phyloP scores from a whole-genome alignment of 2,888 invertebrate species.

The Leuctra nigra region DNA sequence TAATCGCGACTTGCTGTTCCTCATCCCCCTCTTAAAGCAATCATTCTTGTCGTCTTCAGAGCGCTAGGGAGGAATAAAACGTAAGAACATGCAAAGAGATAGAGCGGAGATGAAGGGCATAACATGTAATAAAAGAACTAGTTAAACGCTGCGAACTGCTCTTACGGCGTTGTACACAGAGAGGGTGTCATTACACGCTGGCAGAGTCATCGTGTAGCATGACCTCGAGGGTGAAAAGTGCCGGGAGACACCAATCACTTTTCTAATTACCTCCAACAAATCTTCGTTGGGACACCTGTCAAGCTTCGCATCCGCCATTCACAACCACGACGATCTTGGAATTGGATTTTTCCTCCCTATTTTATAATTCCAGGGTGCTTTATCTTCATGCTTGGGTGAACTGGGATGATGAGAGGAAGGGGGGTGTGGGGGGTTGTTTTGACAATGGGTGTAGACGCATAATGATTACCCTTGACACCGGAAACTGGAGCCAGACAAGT shows the following conservation, averaged over 20 bases:
- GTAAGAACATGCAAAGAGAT: conserved; percentile 3
- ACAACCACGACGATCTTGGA: conserved; percentile 36
- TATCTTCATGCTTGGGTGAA: conserved; percentile 5
- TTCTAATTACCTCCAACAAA: conserved; percentile 43
- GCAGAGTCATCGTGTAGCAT: no score
- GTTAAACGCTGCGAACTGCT: not conserved
- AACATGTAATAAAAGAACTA: not conserved
- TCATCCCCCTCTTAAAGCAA: not conserved
- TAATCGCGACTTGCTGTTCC: conserved; percentile 4
- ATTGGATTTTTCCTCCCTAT: conserved; percentile 38
- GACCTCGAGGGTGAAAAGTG: no score
- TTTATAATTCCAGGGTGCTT: conserved; percentile 18
- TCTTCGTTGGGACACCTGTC: conserved; percentile 41
- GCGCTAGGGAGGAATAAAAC: conserved; percentile 9
- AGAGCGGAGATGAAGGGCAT: not conserved
- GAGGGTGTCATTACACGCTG: no score
- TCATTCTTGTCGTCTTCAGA: not conserved
- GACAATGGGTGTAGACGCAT: no score
- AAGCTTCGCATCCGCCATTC: conserved; percentile 35
- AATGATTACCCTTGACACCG: no score
- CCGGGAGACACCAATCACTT: conserved; percentile 39
- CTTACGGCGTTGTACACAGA: no score
- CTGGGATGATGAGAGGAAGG: not conserved
- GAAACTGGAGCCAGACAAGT: no score
- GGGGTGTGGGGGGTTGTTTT: not conserved